phyloP scores from a whole-genome alignment of 2,113 vertebrate species.

The Nothocercus nigrocapillus region DNA sequence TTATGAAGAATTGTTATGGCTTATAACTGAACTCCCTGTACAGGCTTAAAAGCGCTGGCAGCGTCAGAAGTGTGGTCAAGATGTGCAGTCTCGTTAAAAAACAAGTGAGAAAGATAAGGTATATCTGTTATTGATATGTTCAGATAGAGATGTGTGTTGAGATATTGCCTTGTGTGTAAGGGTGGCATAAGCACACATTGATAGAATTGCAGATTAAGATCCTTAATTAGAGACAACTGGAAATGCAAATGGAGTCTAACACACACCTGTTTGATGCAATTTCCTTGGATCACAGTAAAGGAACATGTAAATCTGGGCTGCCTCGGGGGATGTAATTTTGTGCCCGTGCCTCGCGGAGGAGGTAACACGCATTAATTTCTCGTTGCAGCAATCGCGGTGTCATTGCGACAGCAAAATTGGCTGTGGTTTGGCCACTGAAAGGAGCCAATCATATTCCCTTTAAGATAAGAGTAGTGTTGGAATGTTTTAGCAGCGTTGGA shows the following conservation, averaged over 20 bases:
- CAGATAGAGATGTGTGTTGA: no score
- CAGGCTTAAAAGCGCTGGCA: rapidly evolving
- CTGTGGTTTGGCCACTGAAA: background rate
- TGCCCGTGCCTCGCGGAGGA: background rate
- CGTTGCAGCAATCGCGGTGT: background rate
- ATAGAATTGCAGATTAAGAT: background rate
- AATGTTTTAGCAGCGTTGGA: background rate
- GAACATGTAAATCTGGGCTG: background rate
- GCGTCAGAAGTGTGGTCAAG: background rate
- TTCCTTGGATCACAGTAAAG: background rate
- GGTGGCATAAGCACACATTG: rapidly evolving
- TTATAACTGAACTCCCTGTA: background rate
- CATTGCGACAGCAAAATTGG: background rate
- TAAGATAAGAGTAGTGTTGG: background rate
- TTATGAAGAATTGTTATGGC: background rate
- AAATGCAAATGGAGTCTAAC: background rate
- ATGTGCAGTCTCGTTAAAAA: background rate
- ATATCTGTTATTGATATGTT: no score
- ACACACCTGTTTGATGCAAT: rapidly evolving
- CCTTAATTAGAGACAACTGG: no score
- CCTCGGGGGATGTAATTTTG: background rate
- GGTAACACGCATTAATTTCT: background rate
- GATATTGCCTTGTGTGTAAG: background rate
- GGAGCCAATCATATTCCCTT: background rate
- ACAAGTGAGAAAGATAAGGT: rapidly evolving